Base-by-base conservation (phyloP, 2,888 invertebrate species). In the Spodoptera picta region DNA sequence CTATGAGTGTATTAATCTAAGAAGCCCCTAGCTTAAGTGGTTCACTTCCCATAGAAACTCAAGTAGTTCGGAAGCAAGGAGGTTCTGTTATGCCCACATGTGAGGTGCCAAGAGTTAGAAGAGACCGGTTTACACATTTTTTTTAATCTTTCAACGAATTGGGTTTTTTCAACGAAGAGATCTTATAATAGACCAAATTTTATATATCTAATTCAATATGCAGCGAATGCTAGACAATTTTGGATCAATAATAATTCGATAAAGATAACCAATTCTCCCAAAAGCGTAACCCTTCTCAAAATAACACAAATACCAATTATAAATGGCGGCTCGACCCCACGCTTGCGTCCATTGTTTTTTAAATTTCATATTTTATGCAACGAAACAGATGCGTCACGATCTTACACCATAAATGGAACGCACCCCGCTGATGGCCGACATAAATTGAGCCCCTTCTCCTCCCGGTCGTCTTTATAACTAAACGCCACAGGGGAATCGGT, bases 371-470 rank as follows among this genome's bases (percentile, higher is more conserved):
- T 90, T 90, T 91, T 90, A 92, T 88, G 88, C 89, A 89, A 86
- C 87, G 84, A 85, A 91, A 90, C 91, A 92, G 92, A 92, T 91
- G 92, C 91, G 92, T 92, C 93, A 91, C 92, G 91, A 90, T 85
- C 86, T 87, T 82, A 84, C 79, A 86, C 88, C 89, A 88, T 92
- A 90, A 90, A 91, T 86, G 83, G 89, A 88, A 89, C 87, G 89
- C 88, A 89, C 90, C 89, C 88, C 83, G 87, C 81, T 84, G 83
- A 81, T 84, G 75, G 76, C 91, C 85, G 84, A 66, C 73, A 65
- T 75, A 83, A 77, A 78, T 72, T 78, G 90, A 87, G 58, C 87
- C 83, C 71, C 81, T 79, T 64, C 80, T 78, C 78, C 85, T 79
- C 87, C 83, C 82, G 73, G 74, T 60, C 67, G 54, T 80, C 83